Evolutionary conservation across 2,888 invertebrate species (phyloP).

Genomic region (Schrankia costaestrigalis): DNA sequence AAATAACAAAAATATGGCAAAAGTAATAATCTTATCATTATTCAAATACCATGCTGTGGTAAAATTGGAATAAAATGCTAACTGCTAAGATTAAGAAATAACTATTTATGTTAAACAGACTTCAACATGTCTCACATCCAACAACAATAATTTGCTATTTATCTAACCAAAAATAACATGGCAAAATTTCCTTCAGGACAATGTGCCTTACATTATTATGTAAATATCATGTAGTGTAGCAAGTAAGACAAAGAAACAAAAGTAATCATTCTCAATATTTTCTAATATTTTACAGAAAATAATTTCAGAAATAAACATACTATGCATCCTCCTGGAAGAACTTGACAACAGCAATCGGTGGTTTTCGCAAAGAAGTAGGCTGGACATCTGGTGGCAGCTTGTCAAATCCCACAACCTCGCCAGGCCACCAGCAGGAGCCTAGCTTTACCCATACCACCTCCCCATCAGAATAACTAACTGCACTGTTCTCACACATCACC

Average conservation of each 20-base stretch:
- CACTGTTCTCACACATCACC: constrained; percentile 86
- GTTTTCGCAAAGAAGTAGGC: constrained; percentile 83
- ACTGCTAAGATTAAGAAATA: no score
- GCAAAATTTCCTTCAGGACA: constrained; percentile 12
- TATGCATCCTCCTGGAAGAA: constrained; percentile 92
- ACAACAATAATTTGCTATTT: no score
- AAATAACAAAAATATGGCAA: no score
- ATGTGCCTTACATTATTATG: constrained; percentile 32
- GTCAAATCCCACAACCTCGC: constrained; percentile 84
- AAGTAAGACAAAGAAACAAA: constrained; percentile 31
- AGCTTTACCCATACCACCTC: constrained; percentile 94
- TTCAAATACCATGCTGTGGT: no score
- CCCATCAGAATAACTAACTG: constrained; percentile 84
- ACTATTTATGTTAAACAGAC: no score
- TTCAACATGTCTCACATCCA: no score
- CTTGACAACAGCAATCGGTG: constrained; percentile 90
- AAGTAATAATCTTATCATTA: no score
- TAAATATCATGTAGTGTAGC: constrained; percentile 30
- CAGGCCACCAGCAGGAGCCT: constrained; percentile 92
- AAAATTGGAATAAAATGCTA: no score
- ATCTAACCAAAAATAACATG: constrained; percentile 1
- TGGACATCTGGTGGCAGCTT: constrained; percentile 85
- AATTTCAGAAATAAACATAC: constrained; percentile 71
- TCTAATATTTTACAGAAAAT: neutral
- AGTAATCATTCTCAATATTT: constrained; percentile 2